These are phyloP conservation scores for Ochropleura plecta DNA, from an alignment of 2,888 invertebrate species.

Conservation along the genomic window DNA sequence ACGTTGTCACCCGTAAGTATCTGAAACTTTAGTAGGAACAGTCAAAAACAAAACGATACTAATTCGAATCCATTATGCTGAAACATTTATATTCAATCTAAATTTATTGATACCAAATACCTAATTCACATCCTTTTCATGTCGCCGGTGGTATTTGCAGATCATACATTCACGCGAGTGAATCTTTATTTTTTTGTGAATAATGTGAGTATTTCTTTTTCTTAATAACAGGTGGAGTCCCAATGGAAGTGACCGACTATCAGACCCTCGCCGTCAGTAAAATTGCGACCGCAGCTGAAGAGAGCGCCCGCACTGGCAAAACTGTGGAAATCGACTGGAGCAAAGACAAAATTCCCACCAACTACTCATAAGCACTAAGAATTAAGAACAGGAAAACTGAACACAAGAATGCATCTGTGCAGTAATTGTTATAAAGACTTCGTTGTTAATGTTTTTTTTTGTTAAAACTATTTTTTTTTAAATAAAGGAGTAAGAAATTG, in stretches of 20 bases:
- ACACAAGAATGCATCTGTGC: not conserved
- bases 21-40: not conserved
- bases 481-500: not conserved
- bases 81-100: not conserved
- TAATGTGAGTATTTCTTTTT: not conserved
- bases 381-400: not conserved
- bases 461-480: not conserved
- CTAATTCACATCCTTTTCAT: not conserved
- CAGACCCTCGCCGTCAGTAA: constrained; percentile 90
- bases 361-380: constrained; percentile 74
- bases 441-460: not conserved
- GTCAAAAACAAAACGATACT: not conserved
- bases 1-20: constrained; percentile 88
- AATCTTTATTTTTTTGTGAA: not conserved
- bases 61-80: not conserved
- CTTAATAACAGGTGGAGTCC: constrained; percentile 72
- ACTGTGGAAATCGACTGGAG: constrained; percentile 89
- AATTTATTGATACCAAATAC: not conserved
- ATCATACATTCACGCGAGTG: not conserved
- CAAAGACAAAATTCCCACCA: constrained; percentile 81
- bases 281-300: constrained; percentile 90
- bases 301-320: constrained; percentile 89
- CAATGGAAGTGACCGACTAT: constrained; percentile 83
- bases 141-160: not conserved
- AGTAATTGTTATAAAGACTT: not conserved